Evolutionary conservation across 2,113 vertebrate genomes (phyloP), one percentile per base, ranked within the genome.

Genomic region (Rhizomys pruinosus): DNA sequence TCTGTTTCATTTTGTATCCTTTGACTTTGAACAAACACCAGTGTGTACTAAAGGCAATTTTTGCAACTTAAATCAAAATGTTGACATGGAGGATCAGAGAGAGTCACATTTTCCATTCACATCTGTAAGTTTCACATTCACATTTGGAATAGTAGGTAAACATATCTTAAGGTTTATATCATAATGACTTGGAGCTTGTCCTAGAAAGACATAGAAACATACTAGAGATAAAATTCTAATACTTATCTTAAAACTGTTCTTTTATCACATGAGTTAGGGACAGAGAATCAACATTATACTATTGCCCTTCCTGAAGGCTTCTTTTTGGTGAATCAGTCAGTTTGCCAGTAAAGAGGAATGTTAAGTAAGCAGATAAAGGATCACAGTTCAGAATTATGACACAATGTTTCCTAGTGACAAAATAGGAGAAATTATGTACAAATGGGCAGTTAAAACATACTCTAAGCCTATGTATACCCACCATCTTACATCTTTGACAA

Each of bases 381-480:
- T 78, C 63, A 57, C 8, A 29, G 27, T 57, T 78, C 42, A 5
- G 27, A 61, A 22, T 80, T 1, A 8, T 42, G 52, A 37, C 13
- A 27, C 10, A 71, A 20, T 27, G 29, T 13, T 59, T 39, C 27
- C 4, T 69, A 61, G 32, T 10, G 23, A 69, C 32, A 61, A 47
- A 7, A 89, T 16, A 29, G 55, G 34, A 9, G 7, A 20, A 17
- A 32, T n/a, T 42, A 29, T 16, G 2, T 12, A 9, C 2, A 34
- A 47, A 37, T 25, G 2, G 8, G 66, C 17, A 66, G 37, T 59
- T 25, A 61, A 22, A 61, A 22, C 59, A 16, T 61, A 15, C 15
- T 61, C 59, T 12, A 61, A 16, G 1, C 55, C 23, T 8, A 23
- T 15, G 4, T 3, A 1, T 2, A 17, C 16, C 16, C 5, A 64